phyloP scores from a whole-genome alignment of 2,113 vertebrate species.

The Osmerus mordax region DNA sequence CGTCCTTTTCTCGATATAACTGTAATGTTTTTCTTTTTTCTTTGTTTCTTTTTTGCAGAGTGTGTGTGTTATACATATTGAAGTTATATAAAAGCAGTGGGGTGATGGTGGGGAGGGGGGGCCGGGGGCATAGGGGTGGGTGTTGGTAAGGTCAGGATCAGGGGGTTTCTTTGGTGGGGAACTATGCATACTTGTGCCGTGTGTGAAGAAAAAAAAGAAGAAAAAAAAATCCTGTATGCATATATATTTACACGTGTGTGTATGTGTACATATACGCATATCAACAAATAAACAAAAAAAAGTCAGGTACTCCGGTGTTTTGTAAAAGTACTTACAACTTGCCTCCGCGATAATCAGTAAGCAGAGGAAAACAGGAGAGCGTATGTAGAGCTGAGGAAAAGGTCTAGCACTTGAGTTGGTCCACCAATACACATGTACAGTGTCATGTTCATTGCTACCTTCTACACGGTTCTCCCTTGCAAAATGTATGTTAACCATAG shows the following conservation, averaged over 20 bases:
- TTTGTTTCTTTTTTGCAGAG: slow-evolving; percentile 82
- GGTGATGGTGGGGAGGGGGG: slow-evolving; percentile 42
- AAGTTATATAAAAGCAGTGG: slow-evolving; percentile 71
- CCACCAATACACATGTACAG: slow-evolving; percentile 93
- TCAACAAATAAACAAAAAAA: slow-evolving; percentile 68
- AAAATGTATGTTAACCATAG: slow-evolving; percentile 99
- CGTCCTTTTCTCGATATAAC: slow-evolving; percentile 56
- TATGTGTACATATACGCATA: slow-evolving; percentile 13
- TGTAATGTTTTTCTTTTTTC: slow-evolving; percentile 57
- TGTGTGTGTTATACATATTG: slow-evolving; percentile 92
- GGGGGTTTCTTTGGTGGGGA: slow-evolving; percentile 70
- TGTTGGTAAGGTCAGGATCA: slow-evolving; percentile 41
- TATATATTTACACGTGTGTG: slow-evolving; percentile 68
- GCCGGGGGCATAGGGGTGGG: slow-evolving; percentile 39
- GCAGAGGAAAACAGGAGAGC: slow-evolving; percentile 77
- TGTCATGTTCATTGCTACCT: slow-evolving; percentile 91
- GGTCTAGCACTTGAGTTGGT: slow-evolving; percentile 94
- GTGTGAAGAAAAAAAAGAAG: slow-evolving; percentile 75
- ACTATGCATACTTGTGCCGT: slow-evolving; percentile 97
- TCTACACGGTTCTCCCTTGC: slow-evolving; percentile 97
- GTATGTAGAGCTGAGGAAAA: slow-evolving; percentile 78
- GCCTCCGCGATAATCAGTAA: slow-evolving; percentile 94
- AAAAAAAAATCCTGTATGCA: slow-evolving; percentile 70
- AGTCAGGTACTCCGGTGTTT: slow-evolving; percentile 98
- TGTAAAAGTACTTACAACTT: slow-evolving; percentile 97